Evolutionary conservation across 2,888 invertebrate species (phyloP).

Genomic region (Chesias legatella): DNA sequence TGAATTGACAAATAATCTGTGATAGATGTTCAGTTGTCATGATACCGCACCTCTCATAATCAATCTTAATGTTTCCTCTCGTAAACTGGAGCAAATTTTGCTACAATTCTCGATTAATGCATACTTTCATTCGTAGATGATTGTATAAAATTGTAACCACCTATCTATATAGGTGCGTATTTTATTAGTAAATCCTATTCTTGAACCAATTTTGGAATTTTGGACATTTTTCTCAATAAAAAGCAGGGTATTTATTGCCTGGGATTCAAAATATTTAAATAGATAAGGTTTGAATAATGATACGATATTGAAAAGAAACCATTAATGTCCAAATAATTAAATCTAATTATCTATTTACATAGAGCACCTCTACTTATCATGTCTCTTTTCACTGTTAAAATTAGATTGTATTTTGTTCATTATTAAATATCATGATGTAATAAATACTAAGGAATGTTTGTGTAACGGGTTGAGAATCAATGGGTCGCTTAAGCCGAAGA

Average conservation of each 20-base stretch:
- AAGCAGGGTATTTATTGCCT: constrained; percentile 75
- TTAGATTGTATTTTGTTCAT: no score
- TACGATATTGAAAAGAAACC: constrained; percentile 33
- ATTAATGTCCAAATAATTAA: constrained; percentile 13
- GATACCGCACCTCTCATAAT: constrained; percentile 10
- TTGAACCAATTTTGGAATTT: constrained; percentile 66
- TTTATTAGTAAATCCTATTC: constrained; percentile 45
- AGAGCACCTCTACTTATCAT: constrained; percentile 10
- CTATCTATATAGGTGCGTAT: constrained; percentile 29
- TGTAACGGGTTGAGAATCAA: no score
- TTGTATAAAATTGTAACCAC: constrained; percentile 10
- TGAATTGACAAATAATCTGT: constrained; percentile 44
- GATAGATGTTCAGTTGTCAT: constrained; percentile 43
- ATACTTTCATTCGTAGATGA: constrained; percentile 11
- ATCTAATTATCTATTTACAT: constrained; percentile 13
- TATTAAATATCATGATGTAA: no score
- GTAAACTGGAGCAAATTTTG: no score
- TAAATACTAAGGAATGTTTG: no score
- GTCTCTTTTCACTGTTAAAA: background rate
- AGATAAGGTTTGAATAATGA: constrained; percentile 48
- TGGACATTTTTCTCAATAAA: constrained; percentile 61
- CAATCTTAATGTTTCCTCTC: no score
- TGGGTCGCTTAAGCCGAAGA: no score
- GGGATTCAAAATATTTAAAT: constrained; percentile 53
- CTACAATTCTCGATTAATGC: background rate